A percentile compares a stretch with the other conserved stretches of the same genome.
Conservation (phyloP, 2,888 invertebrate species). For the Drosophila crucigera region DNA sequence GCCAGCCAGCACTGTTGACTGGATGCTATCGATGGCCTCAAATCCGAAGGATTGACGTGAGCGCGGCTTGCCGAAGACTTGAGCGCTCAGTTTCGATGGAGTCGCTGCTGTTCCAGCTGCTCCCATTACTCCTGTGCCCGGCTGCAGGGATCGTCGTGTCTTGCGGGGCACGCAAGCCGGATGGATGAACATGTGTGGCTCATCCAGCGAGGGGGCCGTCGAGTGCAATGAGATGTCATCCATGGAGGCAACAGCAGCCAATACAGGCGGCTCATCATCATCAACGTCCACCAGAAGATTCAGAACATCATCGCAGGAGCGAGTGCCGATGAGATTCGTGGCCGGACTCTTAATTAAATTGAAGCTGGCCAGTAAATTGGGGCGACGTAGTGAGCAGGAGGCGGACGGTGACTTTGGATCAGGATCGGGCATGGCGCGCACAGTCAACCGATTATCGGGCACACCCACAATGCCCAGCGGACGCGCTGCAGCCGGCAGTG, state of each 20-base stretch:
- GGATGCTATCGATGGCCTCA: slow-evolving; percentile 70
- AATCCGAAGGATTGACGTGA: slow-evolving; percentile 76
- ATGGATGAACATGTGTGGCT: slow-evolving; percentile 72
- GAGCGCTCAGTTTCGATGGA: slow-evolving; percentile 87
- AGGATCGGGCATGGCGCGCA: slow-evolving; percentile 89
- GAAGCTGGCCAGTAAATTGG: slow-evolving; percentile 85
- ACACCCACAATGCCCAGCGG: slow-evolving; percentile 83
- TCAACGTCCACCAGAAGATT: slow-evolving; percentile 83
- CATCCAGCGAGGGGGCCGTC: slow-evolving; percentile 60
- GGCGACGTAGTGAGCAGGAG: slow-evolving; percentile 62
- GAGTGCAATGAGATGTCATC: slow-evolving; percentile 88
- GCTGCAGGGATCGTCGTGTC: slow-evolving; percentile 66
- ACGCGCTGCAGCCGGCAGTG: slow-evolving; percentile 60
- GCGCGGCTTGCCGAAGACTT: slow-evolving; percentile 86
- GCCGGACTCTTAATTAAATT: slow-evolving; percentile 85
- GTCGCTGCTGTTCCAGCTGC: slow-evolving; percentile 21
- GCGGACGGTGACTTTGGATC: slow-evolving; percentile 69
- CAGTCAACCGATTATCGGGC: slow-evolving; percentile 86
- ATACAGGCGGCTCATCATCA: slow-evolving; percentile 55
- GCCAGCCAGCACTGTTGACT: slow-evolving; percentile 27
- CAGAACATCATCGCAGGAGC: slow-evolving; percentile 87
- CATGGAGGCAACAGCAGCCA: slow-evolving; percentile 84
- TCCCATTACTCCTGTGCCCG: not conserved
- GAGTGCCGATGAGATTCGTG: slow-evolving; percentile 82
- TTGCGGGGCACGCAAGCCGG: slow-evolving; percentile 65